phyloP scores from a whole-genome alignment of 37 sponge, comb jelly and placozoan species.

The Chondrilla cf. caribensis region DNA sequence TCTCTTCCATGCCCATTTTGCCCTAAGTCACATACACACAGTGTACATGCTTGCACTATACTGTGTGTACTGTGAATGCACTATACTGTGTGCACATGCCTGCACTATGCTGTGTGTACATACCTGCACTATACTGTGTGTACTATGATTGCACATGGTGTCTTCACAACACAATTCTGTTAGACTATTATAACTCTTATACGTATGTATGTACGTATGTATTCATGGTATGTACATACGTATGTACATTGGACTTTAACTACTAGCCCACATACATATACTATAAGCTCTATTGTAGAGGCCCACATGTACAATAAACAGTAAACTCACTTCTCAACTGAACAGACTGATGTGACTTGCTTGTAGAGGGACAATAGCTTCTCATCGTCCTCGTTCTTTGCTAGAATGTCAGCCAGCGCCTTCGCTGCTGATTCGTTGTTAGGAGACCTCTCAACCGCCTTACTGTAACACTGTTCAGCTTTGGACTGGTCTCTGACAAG shows the following conservation, averaged over 20 bases:
- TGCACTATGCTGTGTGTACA: no score
- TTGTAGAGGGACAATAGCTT: slow-evolving; percentile 13
- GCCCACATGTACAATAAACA: background rate
- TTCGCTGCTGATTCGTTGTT: slow-evolving; percentile 37
- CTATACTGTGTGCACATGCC: background rate
- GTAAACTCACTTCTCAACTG: background rate
- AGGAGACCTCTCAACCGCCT: slow-evolving; percentile 52
- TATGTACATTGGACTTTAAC: no score
- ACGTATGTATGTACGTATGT: no score
- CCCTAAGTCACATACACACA: slow-evolving; percentile 26
- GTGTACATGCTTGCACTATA: background rate
- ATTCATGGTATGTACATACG: no score
- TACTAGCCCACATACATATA: no score
- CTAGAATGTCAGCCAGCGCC: slow-evolving; percentile 39
- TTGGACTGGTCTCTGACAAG: slow-evolving; percentile 4
- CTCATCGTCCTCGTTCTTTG: slow-evolving; percentile 45
- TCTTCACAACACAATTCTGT: no score
- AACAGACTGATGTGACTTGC: background rate
- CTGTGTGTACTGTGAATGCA: no score
- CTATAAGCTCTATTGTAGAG: no score
- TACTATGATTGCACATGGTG: no score
- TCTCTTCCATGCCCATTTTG: slow-evolving; percentile 69
- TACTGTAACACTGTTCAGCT: slow-evolving; percentile 73
- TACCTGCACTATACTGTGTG: no score
- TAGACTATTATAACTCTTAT: no score